A percentile compares a stretch with the other conserved stretches of the same genome.
Evolutionary conservation across 2,113 vertebrate genomes (phyloP).

Genomic region (Hepsetus odoe): DNA sequence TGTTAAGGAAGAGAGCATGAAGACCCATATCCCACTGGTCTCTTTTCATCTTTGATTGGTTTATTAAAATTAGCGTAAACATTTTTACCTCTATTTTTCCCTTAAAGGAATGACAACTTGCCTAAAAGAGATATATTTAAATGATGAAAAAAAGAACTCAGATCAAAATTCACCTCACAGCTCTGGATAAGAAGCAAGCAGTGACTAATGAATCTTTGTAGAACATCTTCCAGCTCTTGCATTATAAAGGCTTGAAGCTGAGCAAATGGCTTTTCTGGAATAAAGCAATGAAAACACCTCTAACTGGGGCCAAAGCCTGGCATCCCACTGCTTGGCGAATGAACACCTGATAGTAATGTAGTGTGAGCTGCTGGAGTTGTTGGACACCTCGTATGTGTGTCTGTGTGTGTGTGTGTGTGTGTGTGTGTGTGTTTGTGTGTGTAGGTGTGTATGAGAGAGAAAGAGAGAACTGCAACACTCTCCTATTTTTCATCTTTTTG

Average conservation of each 20-base stretch:
- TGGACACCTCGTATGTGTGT: slow-evolving; percentile 2
- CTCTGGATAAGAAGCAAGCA: background rate
- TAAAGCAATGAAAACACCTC: slow-evolving; percentile 1
- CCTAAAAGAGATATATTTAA: no score
- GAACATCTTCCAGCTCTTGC: background rate
- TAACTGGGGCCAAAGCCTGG: slow-evolving; percentile 28
- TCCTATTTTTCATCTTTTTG: background rate
- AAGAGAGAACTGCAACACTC: background rate
- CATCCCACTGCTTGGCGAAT: slow-evolving; percentile 22
- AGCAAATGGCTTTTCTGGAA: slow-evolving; percentile 25
- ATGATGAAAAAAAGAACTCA: no score
- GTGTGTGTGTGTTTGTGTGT: background rate
- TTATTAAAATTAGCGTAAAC: no score
- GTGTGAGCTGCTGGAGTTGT: slow-evolving; percentile 30
- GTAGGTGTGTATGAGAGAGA: background rate
- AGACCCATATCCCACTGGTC: no score
- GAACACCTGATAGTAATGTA: slow-evolving; percentile 46
- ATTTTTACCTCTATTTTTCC: no score
- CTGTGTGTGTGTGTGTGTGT: background rate
- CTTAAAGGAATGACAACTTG: no score
- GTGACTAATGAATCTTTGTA: background rate
- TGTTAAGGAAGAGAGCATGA: no score
- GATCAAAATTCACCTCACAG: background rate
- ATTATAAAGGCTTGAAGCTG: background rate
- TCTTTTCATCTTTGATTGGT: no score